Conservation (phyloP, 2,113 vertebrate genomes). For the Lepisosteus oculatus region DNA sequence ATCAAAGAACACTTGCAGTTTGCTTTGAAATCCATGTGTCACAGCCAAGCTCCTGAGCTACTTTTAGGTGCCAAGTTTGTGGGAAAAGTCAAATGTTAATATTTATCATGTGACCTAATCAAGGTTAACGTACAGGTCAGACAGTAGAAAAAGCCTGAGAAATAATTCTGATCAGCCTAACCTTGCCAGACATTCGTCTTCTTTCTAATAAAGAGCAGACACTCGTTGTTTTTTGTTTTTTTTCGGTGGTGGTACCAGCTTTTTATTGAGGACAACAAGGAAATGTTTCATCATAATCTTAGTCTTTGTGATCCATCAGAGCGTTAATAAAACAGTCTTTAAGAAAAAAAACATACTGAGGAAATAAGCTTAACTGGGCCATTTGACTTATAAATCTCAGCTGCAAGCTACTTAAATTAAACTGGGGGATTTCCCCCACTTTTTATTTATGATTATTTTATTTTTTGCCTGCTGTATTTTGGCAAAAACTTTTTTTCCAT, state of each 20-base stretch:
- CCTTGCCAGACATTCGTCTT: slow-evolving; percentile 42
- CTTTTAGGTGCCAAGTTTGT: slow-evolving; percentile 72
- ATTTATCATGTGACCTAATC: slow-evolving; percentile 87
- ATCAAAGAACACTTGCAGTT: slow-evolving; percentile 69
- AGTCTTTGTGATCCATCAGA: slow-evolving; percentile 53
- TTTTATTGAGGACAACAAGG: slow-evolving; percentile 64
- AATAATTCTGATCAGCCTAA: slow-evolving; percentile 59
- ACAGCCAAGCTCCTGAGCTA: slow-evolving; percentile 67
- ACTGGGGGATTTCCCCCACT: slow-evolving; percentile 34
- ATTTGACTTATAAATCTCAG: slow-evolving; percentile 39
- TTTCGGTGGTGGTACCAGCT: neutral
- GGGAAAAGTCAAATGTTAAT: slow-evolving; percentile 73
- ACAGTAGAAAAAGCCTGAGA: slow-evolving; percentile 65
- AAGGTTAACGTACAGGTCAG: slow-evolving; percentile 72
- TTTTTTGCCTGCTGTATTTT: no score
- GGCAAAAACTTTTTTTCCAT: no score
- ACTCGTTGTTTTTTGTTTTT: slow-evolving; percentile 51
- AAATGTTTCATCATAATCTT: slow-evolving; percentile 68
- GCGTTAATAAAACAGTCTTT: slow-evolving; percentile 44
- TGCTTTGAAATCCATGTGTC: slow-evolving; percentile 73
- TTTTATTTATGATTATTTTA: no score
- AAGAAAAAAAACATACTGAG: slow-evolving; percentile 40
- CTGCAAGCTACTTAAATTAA: slow-evolving; percentile 39
- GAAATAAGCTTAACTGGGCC: slow-evolving; percentile 52
- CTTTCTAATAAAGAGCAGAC: slow-evolving; percentile 66